Percentiles rank a stretch among this genome's conserved stretches.
phyloP scores from a whole-genome alignment of 2,888 invertebrate species.

The Dermolepida albohirtum region DNA sequence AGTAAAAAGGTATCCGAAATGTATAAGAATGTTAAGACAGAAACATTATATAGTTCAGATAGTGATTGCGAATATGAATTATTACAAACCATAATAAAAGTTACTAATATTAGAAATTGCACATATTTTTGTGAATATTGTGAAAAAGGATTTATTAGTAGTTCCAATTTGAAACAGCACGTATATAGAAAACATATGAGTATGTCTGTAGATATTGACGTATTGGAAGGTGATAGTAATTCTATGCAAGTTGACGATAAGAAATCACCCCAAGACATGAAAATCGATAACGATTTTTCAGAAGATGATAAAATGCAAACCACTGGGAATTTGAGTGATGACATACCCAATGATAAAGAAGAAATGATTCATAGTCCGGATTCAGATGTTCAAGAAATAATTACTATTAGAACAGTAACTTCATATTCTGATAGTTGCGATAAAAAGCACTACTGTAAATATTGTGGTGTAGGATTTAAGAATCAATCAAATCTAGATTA shows the following conservation, averaged over 20 bases:
- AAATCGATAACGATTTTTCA: slow-evolving; percentile 2
- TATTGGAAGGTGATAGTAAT: slow-evolving; percentile 16
- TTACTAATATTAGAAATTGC: slow-evolving; percentile 32
- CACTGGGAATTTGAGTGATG: slow-evolving; percentile 1
- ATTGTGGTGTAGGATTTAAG: slow-evolving; percentile 15
- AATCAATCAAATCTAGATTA: slow-evolving; percentile 21
- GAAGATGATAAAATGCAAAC: slow-evolving; percentile 11
- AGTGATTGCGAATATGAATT: slow-evolving; percentile 49
- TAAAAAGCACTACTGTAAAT: neutral
- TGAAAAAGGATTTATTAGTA: slow-evolving; percentile 42
- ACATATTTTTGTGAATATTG: slow-evolving; percentile 43
- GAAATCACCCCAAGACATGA: neutral
- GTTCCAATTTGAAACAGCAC: slow-evolving; percentile 33
- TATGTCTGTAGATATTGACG: neutral
- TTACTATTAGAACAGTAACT: slow-evolving; percentile 6
- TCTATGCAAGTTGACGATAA: slow-evolving; percentile 17
- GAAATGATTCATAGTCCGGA: slow-evolving; percentile 9
- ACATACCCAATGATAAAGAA: slow-evolving; percentile 3
- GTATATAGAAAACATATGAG: slow-evolving; percentile 19
- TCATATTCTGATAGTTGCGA: slow-evolving; percentile 23
- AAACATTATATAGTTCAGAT: slow-evolving; percentile 46
- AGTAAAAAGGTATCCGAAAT: slow-evolving; percentile 44
- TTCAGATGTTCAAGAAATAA: slow-evolving; percentile 11
- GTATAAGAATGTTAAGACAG: slow-evolving; percentile 38
- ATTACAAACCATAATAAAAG: slow-evolving; percentile 42